Percentiles rank a stretch among this genome's conserved stretches.
Evolutionary conservation across 2,113 vertebrate genomes (phyloP).

Genomic region (Mobula birostris): DNA sequence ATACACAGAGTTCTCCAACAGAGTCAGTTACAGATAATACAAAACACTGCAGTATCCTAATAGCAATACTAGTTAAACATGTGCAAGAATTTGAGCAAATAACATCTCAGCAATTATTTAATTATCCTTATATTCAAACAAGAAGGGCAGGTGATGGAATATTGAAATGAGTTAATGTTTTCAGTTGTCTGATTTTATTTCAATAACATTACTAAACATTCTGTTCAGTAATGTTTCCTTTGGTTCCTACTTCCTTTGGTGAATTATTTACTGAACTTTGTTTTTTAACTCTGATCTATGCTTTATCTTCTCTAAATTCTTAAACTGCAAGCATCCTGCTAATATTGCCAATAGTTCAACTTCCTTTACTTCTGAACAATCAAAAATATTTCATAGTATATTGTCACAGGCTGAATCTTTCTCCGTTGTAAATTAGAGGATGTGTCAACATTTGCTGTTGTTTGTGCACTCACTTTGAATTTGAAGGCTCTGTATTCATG

Average conservation of each 20-base stretch:
- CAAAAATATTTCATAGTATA: not conserved
- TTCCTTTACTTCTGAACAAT: not conserved
- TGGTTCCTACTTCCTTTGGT: not conserved
- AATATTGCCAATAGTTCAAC: not conserved
- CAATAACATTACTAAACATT: not conserved
- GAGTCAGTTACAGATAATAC: not conserved
- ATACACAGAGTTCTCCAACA: not conserved
- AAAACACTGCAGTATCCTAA: not conserved
- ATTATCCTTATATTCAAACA: not conserved
- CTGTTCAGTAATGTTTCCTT: not conserved
- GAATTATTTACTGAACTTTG: not conserved
- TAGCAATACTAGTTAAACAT: not conserved
- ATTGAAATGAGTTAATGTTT: not conserved
- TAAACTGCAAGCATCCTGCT: not conserved
- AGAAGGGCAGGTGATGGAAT: not conserved
- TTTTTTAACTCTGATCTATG: not conserved
- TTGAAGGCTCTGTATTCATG: too few relatives aligned
- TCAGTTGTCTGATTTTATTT: not conserved
- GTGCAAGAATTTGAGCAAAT: not conserved
- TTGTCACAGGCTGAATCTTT: not conserved
- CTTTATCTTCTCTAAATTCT: not conserved
- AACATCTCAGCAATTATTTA: not conserved
- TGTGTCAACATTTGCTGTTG: too few relatives aligned
- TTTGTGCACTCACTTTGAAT: too few relatives aligned
- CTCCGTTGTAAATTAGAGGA: not conserved